phyloP scores from a whole-genome alignment of 2,113 vertebrate species.

The Enhydra lutris region DNA sequence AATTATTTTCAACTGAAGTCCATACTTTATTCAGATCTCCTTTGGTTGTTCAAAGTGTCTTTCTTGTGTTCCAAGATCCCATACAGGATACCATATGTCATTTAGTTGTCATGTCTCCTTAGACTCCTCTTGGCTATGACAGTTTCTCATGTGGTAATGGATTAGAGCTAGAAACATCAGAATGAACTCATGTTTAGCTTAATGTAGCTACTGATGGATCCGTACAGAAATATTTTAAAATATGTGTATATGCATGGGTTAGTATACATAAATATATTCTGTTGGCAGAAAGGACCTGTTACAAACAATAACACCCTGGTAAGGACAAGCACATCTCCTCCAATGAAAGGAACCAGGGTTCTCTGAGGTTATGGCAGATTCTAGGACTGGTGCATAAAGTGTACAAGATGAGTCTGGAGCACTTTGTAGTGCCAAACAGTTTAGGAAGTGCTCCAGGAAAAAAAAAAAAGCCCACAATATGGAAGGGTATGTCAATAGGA shows the following conservation, averaged over 20 bases:
- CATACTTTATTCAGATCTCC: neutral
- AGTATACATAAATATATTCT: neutral
- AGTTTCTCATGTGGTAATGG: neutral
- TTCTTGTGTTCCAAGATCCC: neutral
- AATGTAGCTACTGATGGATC: neutral
- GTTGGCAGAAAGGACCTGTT: neutral
- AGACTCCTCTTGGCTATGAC: neutral
- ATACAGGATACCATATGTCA: neutral
- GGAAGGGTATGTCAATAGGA: neutral
- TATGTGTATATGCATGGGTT: neutral
- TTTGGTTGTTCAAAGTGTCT: neutral
- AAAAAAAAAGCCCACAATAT: neutral
- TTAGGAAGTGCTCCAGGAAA: neutral
- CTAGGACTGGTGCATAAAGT: neutral
- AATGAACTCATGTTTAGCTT: neutral
- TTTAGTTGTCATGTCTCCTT: neutral
- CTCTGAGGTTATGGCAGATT: neutral
- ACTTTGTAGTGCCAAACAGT: neutral
- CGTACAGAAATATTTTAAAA: neutral
- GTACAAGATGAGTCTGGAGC: neutral
- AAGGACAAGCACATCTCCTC: neutral
- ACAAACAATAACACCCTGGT: neutral
- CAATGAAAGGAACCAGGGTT: neutral
- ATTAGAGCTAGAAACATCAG: neutral
- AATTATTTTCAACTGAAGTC: neutral